These are phyloP conservation scores for Pelochelys cantorii DNA, from an alignment of 2,797 vertebrate species.

Conservation along the genomic window DNA sequence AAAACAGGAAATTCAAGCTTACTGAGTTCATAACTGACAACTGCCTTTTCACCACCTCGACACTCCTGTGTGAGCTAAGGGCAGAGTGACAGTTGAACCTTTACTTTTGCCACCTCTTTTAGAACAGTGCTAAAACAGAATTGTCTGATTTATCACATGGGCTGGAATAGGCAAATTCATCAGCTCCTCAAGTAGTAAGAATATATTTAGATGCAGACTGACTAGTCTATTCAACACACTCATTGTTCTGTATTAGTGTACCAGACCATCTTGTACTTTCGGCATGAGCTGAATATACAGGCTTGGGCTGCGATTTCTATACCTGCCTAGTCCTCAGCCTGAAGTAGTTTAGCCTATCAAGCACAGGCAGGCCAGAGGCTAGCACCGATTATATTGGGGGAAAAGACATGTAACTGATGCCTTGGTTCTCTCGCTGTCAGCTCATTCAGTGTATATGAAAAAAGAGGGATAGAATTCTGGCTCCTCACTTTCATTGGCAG, in stretches of 20 bases:
- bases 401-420: background rate
- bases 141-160: background rate
- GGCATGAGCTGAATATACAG: rapidly evolving
- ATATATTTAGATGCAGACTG: background rate
- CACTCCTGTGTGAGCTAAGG: background rate
- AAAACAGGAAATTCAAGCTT: rapidly evolving
- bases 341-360: background rate
- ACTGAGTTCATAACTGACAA: rapidly evolving
- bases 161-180: background rate
- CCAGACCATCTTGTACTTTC: background rate
- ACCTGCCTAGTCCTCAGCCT: background rate
- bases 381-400: rapidly evolving
- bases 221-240: rapidly evolving
- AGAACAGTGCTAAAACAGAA: background rate
- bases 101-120: background rate
- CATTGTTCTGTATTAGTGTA: rapidly evolving
- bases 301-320: rapidly evolving
- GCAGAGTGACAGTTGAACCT: background rate
- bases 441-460: background rate
- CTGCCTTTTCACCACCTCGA: background rate
- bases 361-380: background rate
- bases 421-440: background rate
- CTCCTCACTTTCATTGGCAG: background rate
- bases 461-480: background rate
- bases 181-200: background rate